Conservation (phyloP, 2,797 vertebrate genomes). For the Spinus olivaceus region DNA sequence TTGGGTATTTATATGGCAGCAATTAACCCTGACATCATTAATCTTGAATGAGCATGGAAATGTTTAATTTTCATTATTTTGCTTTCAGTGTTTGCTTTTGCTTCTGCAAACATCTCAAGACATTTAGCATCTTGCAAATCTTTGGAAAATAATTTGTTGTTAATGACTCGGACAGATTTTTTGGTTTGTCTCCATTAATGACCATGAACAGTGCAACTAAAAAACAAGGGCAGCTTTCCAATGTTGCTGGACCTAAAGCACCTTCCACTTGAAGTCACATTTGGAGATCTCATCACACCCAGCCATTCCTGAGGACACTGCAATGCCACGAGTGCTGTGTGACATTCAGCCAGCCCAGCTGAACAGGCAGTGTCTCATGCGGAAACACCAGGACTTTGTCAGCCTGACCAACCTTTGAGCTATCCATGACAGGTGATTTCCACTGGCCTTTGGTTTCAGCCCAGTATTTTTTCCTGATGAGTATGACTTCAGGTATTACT, state of each 20-base stretch:
- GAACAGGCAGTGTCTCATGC: rapidly evolving
- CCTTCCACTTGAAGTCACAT: neutral
- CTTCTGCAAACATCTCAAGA: conserved; percentile 33
- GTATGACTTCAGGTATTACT: neutral
- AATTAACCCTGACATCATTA: conserved; percentile 31
- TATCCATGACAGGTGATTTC: neutral
- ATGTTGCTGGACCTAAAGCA: neutral
- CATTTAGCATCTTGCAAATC: conserved; percentile 9
- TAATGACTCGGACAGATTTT: neutral
- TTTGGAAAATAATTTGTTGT: conserved; percentile 8
- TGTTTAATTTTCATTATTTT: conserved; percentile 37
- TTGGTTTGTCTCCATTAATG: neutral
- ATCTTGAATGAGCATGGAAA: conserved; percentile 7
- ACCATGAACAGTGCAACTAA: neutral
- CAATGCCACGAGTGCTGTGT: neutral
- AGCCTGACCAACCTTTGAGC: neutral
- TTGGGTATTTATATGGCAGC: neutral
- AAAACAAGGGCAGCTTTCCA: neutral
- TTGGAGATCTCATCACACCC: neutral
- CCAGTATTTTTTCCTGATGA: neutral
- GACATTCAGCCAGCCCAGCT: neutral
- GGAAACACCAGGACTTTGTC: neutral
- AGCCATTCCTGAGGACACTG: neutral
- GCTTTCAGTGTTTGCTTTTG: neutral
- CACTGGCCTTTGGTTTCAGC: neutral